Evolutionary conservation across 2,888 invertebrate species (phyloP).

Genomic region (Melanotus villosus): DNA sequence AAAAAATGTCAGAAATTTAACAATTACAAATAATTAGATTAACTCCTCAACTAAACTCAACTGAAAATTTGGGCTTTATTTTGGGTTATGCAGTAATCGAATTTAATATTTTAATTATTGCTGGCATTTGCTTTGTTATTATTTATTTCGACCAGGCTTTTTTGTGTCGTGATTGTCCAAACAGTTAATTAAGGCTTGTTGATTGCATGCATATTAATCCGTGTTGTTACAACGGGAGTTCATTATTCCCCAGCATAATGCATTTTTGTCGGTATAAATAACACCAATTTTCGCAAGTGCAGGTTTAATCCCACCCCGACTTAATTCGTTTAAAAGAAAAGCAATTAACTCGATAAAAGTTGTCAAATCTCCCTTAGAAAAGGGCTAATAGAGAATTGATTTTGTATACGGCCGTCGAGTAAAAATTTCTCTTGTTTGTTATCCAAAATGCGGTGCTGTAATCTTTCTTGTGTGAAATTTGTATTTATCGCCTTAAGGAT

Average conservation of each 20-base stretch:
- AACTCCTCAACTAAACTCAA: no score
- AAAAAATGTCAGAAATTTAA: no score
- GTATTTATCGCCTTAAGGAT: slow-evolving; percentile 15
- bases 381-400: not conserved
- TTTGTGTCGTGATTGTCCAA: no score
- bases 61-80: no score
- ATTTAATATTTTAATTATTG: no score
- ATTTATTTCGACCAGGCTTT: no score
- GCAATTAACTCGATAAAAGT: slow-evolving; percentile 9
- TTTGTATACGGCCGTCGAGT: no score
- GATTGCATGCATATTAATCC: slow-evolving; percentile 5
- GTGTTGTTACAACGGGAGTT: not conserved
- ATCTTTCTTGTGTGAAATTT: slow-evolving; percentile 24
- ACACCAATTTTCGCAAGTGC: slow-evolving; percentile 1
- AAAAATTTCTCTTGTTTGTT: no score
- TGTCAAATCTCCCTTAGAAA: not conserved
- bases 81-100: no score
- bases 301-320: slow-evolving; percentile 7
- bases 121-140: no score
- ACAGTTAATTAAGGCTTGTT: no score
- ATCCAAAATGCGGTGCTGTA: not conserved
- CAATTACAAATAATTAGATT: no score
- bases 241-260: slow-evolving; percentile 5
- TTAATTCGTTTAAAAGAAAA: slow-evolving; percentile 22
- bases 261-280: slow-evolving; percentile 1